Base-by-base conservation (phyloP, 53 echinoderm and acorn worm genomes). In the Echinometra lucunter region DNA sequence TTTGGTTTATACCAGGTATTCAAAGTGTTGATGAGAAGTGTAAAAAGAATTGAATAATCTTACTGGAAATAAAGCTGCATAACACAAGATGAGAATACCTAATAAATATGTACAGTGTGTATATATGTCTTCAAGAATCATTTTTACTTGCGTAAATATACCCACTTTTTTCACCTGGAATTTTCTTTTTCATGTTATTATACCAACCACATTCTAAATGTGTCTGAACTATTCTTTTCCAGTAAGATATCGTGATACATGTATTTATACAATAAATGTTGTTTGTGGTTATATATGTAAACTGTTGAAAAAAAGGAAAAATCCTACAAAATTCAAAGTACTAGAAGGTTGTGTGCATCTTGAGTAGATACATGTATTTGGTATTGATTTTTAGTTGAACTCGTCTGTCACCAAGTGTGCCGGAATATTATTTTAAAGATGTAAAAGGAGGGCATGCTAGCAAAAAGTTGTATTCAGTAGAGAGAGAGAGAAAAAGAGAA, bases 151-250 rank as follows among this genome's bases (percentile, higher is more conserved):
- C 40, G 42, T 78, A 8, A 74, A 15, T 15, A 78, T 78, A 19
- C 35, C 23, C 40, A 42, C 78, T 75, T 17, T 75, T 38, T 78
- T 40, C 21, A 18, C 28, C 37, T 78, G 21, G 17, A 38, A 19
- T 78, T 16, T 35, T 78, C 19, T 12, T 40, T 78, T 78, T 42
- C 38, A 40, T 78, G 7, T 21, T 21, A 38, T 78, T 3, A 42
- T 78, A 78, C 42, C 19, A 78, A 78, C 42, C 78, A 78, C 78
- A 42, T 78, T 78, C 38, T 78, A 78, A 78, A 78, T 78, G 78
- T 42, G 78, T 42, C 42, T 78, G 78, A 38, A 78, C 38, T 40
- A 40, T n/a, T 42, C 42, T 35, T 78, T 23, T 78, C 42, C 35
- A 35, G 6, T 78, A 19, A 78, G 78, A 40, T 78, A 19, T 78